Evolutionary conservation across 2,113 vertebrate genomes (phyloP).

Genomic region (Microtus pennsylvanicus): DNA sequence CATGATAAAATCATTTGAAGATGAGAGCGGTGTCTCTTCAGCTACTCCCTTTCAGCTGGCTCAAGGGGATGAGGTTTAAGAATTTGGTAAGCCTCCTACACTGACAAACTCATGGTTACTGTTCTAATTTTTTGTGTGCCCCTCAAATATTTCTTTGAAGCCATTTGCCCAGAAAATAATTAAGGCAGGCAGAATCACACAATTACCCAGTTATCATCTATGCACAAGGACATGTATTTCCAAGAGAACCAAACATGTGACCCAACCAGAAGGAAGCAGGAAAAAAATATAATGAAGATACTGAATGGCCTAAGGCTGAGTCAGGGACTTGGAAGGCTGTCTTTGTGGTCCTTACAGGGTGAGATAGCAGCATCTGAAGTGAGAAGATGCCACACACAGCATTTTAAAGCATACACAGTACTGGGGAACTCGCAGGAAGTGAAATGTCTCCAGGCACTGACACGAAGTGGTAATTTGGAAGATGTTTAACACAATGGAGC

Average conservation of each 20-base stretch:
- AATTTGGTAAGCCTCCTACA: conserved; percentile 31
- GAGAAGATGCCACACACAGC: conserved; percentile 49
- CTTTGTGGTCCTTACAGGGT: conserved; percentile 59
- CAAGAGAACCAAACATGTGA: conserved; percentile 68
- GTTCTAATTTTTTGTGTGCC: background rate
- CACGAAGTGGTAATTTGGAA: background rate
- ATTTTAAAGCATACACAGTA: conserved; percentile 56
- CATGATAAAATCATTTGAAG: conserved; percentile 67
- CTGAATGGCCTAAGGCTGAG: conserved; percentile 49
- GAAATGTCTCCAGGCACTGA: conserved; percentile 49
- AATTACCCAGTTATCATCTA: conserved; percentile 63
- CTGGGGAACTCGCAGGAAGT: conserved; percentile 54
- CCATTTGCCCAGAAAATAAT: conserved; percentile 32
- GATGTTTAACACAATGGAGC: conserved; percentile 54
- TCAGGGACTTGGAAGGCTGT: conserved; percentile 20
- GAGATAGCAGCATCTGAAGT: conserved; percentile 45
- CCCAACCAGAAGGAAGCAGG: conserved; percentile 5
- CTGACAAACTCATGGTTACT: conserved; percentile 35
- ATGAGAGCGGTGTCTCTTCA: conserved; percentile 63
- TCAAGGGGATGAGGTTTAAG: conserved; percentile 56
- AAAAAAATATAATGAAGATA: conserved; percentile 50
- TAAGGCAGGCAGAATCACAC: conserved; percentile 74
- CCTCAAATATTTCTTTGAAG: background rate
- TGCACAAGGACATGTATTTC: conserved; percentile 57
- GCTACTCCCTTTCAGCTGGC: conserved; percentile 32